Evolutionary conservation across 2,113 vertebrate species (phyloP).

Genomic region (Stegastes partitus): DNA sequence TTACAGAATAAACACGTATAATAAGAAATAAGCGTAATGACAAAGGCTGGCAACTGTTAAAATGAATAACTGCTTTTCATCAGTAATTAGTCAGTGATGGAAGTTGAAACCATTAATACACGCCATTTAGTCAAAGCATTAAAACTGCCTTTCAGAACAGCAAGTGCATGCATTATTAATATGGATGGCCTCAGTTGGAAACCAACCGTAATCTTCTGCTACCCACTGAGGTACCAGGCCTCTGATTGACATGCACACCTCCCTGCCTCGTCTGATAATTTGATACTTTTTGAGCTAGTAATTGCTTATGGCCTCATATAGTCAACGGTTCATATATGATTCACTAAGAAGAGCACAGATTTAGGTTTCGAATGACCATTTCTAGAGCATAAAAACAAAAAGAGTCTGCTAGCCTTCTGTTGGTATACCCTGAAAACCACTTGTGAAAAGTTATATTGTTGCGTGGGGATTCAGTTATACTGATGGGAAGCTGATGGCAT

Average conservation of each 20-base stretch:
- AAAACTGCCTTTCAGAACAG: constrained; percentile 31
- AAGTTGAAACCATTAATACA: constrained; percentile 26
- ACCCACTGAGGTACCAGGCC: not conserved
- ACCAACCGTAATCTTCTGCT: constrained; percentile 8
- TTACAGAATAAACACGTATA: constrained; percentile 40
- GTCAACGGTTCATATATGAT: not conserved
- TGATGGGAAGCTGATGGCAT: too few species aligned
- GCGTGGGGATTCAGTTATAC: too few species aligned
- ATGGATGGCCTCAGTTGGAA: not conserved
- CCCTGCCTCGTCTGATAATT: not conserved
- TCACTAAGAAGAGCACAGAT: not conserved
- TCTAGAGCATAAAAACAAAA: too few species aligned
- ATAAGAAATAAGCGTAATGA: constrained; percentile 36
- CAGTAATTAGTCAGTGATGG: constrained; percentile 46
- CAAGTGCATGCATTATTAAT: constrained; percentile 51
- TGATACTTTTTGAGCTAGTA: not conserved
- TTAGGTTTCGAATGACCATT: too few species aligned
- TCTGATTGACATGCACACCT: constrained; percentile 31
- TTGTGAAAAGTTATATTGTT: too few species aligned
- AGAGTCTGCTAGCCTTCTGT: too few species aligned
- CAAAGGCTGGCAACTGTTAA: constrained; percentile 19
- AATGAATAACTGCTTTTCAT: constrained; percentile 47
- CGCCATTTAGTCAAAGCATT: constrained; percentile 30
- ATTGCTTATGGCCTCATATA: not conserved
- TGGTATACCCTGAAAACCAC: too few species aligned